phyloP scores from a whole-genome alignment of 2,888 invertebrate genomes.

The Agonopterix heracliana region DNA sequence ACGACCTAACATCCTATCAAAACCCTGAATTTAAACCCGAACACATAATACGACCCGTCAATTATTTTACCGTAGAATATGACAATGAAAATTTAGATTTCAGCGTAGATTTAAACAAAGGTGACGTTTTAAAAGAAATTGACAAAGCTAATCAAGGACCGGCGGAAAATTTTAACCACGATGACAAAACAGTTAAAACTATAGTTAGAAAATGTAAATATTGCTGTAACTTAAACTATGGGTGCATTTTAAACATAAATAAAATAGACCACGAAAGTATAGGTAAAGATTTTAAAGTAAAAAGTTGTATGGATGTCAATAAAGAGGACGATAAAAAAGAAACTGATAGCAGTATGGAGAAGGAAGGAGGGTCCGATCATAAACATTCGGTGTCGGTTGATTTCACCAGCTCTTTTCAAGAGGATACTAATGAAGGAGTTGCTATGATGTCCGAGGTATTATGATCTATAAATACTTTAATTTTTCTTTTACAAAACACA shows the following conservation, averaged over 20 bases:
- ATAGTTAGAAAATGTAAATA: conserved; percentile 35
- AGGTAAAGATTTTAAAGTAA: conserved; percentile 33
- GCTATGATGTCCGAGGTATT: not conserved
- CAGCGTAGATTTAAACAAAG: conserved; percentile 12
- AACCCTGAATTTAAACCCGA: conserved; percentile 35
- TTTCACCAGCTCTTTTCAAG: conserved; percentile 17
- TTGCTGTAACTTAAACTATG: conserved; percentile 34
- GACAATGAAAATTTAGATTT: conserved; percentile 21
- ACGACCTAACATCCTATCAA: conserved; percentile 47
- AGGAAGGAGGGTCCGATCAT: conserved; percentile 12
- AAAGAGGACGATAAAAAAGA: conserved; percentile 19
- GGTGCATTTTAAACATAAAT: conserved; percentile 16
- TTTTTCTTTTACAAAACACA: too few species aligned
- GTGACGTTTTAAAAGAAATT: conserved; percentile 12
- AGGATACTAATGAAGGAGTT: not conserved
- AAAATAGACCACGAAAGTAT: conserved; percentile 13
- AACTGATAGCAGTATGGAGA: conserved; percentile 18
- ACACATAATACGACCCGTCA: conserved; percentile 42
- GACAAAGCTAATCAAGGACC: conserved; percentile 3
- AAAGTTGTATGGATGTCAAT: conserved; percentile 30
- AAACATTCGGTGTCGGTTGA: conserved; percentile 31
- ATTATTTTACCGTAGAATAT: conserved; percentile 55
- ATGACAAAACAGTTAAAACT: conserved; percentile 16
- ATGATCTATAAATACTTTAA: too few species aligned
- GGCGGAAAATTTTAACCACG: not conserved